phyloP scores from a whole-genome alignment of 2,888 invertebrate genomes.

The Apeira syringaria region DNA sequence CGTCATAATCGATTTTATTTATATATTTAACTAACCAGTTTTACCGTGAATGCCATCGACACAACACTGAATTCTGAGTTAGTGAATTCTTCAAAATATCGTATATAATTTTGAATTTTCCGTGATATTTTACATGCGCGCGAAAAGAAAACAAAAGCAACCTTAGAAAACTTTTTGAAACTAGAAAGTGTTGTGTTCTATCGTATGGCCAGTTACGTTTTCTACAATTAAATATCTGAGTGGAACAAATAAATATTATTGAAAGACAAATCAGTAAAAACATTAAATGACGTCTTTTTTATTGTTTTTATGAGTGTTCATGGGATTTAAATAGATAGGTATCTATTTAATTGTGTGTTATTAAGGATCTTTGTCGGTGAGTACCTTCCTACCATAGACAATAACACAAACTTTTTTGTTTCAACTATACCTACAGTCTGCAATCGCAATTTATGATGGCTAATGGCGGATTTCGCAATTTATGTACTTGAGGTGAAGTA shows the following conservation, averaged over 20 bases:
- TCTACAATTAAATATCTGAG: neutral
- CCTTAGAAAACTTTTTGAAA: neutral
- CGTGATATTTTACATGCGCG: neutral
- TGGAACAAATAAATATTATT: too few relatives aligned
- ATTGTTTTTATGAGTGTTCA: conserved; percentile 7
- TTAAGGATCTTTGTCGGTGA: conserved; percentile 7
- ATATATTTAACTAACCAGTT: conserved; percentile 16
- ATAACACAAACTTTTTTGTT: too few relatives aligned
- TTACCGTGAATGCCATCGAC: conserved; percentile 12
- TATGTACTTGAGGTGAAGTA: too few relatives aligned
- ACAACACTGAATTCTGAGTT: too few relatives aligned
- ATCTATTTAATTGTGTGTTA: conserved; percentile 11
- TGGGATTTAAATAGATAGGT: conserved; percentile 16
- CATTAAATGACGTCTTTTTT: neutral
- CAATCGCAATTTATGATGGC: too few relatives aligned
- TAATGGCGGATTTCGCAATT: too few relatives aligned
- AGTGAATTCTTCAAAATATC: too few relatives aligned
- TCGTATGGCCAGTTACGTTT: conserved; percentile 1
- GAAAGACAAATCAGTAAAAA: too few relatives aligned
- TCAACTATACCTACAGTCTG: too few relatives aligned
- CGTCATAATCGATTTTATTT: conserved; percentile 1
- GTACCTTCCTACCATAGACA: conserved; percentile 1
- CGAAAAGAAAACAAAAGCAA: neutral
- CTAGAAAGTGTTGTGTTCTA: neutral
- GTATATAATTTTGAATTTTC: too few relatives aligned